Conservation (phyloP, 23 tunicate species). For the Trididemnum nubilum region DNA sequence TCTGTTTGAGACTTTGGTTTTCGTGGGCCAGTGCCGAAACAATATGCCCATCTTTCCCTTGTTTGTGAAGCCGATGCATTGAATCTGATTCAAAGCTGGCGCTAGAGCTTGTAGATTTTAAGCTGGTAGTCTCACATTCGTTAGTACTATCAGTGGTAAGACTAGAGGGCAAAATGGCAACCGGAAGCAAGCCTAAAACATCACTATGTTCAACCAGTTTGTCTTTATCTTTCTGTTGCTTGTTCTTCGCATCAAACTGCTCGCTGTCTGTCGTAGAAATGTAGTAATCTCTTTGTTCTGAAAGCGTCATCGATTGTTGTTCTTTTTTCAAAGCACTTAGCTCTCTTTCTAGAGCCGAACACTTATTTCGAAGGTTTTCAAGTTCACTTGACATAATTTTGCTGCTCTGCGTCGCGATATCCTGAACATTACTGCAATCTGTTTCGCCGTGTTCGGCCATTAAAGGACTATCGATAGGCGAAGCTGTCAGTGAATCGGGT, state of each 20-base stretch:
- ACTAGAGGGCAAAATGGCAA: neutral
- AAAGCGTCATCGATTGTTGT: neutral
- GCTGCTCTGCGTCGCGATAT: neutral
- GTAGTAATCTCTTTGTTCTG: neutral
- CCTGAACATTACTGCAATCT: neutral
- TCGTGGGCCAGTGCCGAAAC: neutral
- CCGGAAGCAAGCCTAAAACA: neutral
- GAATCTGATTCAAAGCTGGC: conserved; percentile 25
- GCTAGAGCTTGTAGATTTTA: conserved; percentile 1
- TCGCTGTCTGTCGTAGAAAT: neutral
- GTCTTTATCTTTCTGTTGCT: neutral
- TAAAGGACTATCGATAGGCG: too few relatives aligned
- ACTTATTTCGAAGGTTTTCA: conserved; percentile 37
- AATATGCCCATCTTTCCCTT: neutral
- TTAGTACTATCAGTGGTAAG: neutral
- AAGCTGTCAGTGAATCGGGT: too few relatives aligned
- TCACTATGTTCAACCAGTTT: neutral
- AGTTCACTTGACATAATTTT: conserved; percentile 46
- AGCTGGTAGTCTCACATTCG: neutral
- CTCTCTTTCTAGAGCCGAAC: conserved; percentile 41
- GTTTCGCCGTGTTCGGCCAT: conserved; percentile 1
- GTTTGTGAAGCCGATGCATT: neutral
- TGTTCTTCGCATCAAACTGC: neutral
- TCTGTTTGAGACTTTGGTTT: conserved; percentile 7
- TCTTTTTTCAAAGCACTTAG: conserved; percentile 6